Conservation (phyloP, 35 echinoderm and acorn worm species). For the Acanthaster planci region DNA sequence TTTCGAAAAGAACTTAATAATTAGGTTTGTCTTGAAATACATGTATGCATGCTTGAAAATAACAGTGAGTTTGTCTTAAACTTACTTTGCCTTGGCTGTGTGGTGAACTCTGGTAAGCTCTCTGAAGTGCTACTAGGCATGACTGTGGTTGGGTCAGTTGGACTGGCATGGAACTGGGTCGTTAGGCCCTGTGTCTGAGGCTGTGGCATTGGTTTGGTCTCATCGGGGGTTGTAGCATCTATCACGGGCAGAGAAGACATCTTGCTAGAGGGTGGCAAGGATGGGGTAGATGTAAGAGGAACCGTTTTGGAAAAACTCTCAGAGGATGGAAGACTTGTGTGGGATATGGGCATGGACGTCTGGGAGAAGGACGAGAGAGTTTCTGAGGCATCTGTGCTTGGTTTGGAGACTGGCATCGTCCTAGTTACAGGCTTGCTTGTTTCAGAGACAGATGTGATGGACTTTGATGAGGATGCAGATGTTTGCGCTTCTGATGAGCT, state of each 20-base stretch:
- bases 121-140: background rate
- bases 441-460: background rate
- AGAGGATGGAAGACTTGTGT: too few species aligned
- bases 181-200: background rate
- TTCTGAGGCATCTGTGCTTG: too few species aligned
- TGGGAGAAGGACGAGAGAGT: too few species aligned
- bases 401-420: background rate
- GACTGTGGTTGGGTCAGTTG: background rate
- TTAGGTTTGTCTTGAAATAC: too few species aligned
- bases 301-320: too few species aligned
- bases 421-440: background rate
- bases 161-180: background rate
- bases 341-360: too few species aligned
- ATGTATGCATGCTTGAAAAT: too few species aligned
- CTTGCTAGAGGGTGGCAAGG: background rate
- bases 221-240: background rate
- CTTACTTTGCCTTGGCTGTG: slow-evolving; percentile 25
- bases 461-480: background rate
- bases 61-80: background rate
- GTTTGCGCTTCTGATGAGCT: background rate
- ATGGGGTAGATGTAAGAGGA: background rate
- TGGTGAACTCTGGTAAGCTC: background rate
- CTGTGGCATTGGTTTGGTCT: background rate
- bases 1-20: too few species aligned
- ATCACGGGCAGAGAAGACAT: background rate